These are phyloP conservation scores for Drosophila lowei DNA, from an alignment of 1,140 invertebrate genomes.

Conservation along the genomic window DNA sequence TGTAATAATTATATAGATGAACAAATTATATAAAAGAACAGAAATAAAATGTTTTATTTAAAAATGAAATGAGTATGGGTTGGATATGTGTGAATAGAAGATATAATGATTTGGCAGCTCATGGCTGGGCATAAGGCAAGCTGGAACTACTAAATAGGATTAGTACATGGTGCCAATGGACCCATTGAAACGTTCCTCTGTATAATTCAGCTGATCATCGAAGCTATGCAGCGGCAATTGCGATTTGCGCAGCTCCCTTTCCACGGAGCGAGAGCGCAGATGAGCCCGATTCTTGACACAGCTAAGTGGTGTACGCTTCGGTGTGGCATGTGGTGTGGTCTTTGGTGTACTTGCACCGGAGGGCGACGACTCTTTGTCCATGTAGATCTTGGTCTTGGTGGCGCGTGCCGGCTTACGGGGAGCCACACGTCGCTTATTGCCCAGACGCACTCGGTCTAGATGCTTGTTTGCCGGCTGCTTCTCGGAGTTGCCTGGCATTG, in stretches of 20 bases:
- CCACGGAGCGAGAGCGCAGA: constrained; percentile 62
- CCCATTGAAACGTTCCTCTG: constrained; percentile 39
- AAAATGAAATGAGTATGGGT: constrained; percentile 17
- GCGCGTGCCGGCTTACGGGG: constrained; percentile 60
- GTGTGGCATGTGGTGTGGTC: constrained; percentile 25
- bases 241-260: constrained; percentile 56
- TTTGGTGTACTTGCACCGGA: constrained; percentile 11
- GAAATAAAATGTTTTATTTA: constrained; percentile 36
- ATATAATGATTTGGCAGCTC: constrained; percentile 14
- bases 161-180: constrained; percentile 50
- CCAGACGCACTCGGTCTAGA: constrained; percentile 69
- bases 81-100: neutral
- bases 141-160: constrained; percentile 41
- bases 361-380: constrained; percentile 50
- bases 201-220: constrained; percentile 64
- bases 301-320: constrained; percentile 67
- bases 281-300: constrained; percentile 68
- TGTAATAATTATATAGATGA: too few species aligned
- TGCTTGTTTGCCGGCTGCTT: constrained; percentile 63
- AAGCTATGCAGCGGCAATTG: constrained; percentile 42
- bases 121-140: constrained; percentile 34
- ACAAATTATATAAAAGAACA: constrained; percentile 1
- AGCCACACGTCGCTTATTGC: constrained; percentile 59
- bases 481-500: neutral
- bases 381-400: constrained; percentile 62